Evolutionary conservation across 2,888 invertebrate species (phyloP), one percentile per base, ranked within the genome.

Genomic region (Drosophila fungiperda): DNA sequence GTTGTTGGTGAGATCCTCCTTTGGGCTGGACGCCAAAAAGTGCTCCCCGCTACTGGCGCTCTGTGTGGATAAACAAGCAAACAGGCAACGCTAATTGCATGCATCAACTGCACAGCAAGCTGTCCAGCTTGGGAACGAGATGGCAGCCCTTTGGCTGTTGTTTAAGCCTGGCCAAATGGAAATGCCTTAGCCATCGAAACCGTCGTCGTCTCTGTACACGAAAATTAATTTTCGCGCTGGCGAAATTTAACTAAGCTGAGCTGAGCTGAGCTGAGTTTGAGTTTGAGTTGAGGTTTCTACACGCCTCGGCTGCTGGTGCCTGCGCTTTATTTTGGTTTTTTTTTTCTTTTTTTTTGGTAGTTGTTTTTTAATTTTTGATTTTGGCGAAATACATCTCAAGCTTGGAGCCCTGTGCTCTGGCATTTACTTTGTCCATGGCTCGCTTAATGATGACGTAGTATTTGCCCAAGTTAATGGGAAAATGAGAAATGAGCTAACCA

Each of bases 401-500:
- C 63, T 66, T 59, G 38, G 59, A 54, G 23, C 29, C 20, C 38
- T 38, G 36, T 29, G 53, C 67, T 65, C 38, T 48, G 38, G 68
- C 57, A 48, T 57, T 42, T 7, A 66, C 54, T 55, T 54, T 65
- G 78, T 59, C 38, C 75, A 49, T 75, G 61, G 71, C 76, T 76
- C 82, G 83, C 82, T 80, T 82, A 80, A 79, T 69, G 80, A 80
- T 71, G 83, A 82, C 80, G 76, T 64, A 79, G 76, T 78, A 76
- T 86, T 81, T 78, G 78, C 58, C 68, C 61, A 87, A 87, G 81
- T 78, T 79, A 81, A 83, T 78, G 78, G 86, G 78, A 78, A 83
- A 76, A 78, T 71, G 80, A 55, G 72, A 80, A 80, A 80, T 80
- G 72, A 75, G 80, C 52, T 72, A 59, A 61, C 48, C 68, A 53